Evolutionary conservation across 2,888 invertebrate genomes (phyloP).

Genomic region (Gryllus longicercus): DNA sequence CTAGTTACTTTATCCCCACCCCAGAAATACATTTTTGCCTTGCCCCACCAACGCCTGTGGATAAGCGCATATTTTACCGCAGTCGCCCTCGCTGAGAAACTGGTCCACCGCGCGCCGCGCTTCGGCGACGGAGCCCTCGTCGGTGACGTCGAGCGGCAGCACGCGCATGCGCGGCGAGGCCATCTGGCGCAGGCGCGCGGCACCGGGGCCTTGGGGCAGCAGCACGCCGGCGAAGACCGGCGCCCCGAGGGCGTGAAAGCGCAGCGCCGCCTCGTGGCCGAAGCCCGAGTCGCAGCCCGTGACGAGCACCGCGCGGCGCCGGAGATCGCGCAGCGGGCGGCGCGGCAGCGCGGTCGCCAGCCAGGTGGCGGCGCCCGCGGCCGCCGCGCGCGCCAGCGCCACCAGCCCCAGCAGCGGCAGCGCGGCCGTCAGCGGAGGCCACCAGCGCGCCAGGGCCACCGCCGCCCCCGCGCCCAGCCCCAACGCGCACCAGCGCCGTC

Average conservation of each 20-base stretch:
- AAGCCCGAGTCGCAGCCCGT: conserved; percentile 24
- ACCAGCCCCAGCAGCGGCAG: no score
- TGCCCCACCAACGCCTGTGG: no score
- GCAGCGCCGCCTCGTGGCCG: neutral
- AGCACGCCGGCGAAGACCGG: conserved; percentile 20
- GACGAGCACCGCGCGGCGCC: neutral
- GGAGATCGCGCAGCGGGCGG: neutral
- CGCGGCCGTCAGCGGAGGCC: no score
- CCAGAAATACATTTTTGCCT: no score
- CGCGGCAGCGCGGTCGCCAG: neutral
- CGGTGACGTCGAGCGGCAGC: conserved; percentile 20
- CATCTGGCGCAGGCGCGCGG: neutral
- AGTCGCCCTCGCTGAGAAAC: neutral
- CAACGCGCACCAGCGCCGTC: no score
- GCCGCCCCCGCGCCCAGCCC: no score
- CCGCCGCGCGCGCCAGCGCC: no score
- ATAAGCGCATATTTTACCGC: neutral
- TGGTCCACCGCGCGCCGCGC: neutral
- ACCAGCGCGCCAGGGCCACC: no score
- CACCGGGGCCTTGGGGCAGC: neutral
- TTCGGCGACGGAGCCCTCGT: conserved; percentile 21
- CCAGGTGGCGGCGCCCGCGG: no score
- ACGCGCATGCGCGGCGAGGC: conserved; percentile 19
- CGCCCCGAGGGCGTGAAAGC: conserved; percentile 18
- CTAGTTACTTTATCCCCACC: no score